Base-by-base conservation (phyloP, 2,888 invertebrate species). In the Andricus quercusramuli region DNA sequence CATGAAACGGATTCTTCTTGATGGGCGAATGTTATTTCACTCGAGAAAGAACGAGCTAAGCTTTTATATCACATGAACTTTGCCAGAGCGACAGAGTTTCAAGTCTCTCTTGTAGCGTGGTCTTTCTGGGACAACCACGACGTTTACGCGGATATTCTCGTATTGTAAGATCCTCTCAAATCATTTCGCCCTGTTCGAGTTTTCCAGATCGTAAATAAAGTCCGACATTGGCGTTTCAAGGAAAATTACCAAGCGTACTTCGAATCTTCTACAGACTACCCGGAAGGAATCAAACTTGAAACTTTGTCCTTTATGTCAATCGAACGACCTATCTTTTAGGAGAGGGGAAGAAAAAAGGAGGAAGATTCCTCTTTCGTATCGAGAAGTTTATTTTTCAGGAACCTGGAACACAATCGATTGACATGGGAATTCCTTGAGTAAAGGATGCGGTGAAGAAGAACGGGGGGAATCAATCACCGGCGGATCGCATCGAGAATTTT, bases 171-270 rank as follows among this genome's bases (percentile, higher is more conserved):
- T 74, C 56, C 32, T 74, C 74, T 74, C 56, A 51, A 74, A 56
- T 74, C 32, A n/a, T 32, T 56, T 74, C 29, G n/a, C n/a, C 56
- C 74, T 56, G 32, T 15, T 56, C 9, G 51, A 56, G 20, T 74
- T 66, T 66, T 56, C 20, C 11, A n/a, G 41, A 62, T 70, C 78
- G 32, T 83, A 83, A 83, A 83, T 83, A 83, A 80, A 83, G 59
- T 62, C 66, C 65, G 20, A 66, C 59, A 74, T 66, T 80, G 59
- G 47, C 70, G 44, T 67, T 78, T 82, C 78, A 74, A 29, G 67
- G 78, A 79, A 80, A 82, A 80, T 79, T 79, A 80, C 51, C 64
- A n/a, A 37, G 15, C 77, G 29, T 47, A 44, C 25, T 70, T 15
- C 4, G 25, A 51, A 4, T 56, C n/a, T 3, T 17, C 77, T 25